phyloP scores from a whole-genome alignment of 1,140 invertebrate species.

The Phocides pigmalion region DNA sequence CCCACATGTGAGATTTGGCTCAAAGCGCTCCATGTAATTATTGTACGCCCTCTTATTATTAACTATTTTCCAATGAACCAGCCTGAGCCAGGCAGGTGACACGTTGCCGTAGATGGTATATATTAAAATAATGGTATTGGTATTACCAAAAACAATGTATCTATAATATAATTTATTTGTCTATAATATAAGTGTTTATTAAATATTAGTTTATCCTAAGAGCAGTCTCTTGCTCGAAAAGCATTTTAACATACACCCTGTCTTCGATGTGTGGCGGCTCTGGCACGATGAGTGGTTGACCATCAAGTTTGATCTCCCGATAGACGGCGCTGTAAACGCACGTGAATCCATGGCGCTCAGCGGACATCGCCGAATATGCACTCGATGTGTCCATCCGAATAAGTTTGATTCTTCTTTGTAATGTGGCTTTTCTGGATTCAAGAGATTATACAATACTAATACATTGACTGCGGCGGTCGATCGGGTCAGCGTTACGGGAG shows the following conservation, averaged over 20 bases:
- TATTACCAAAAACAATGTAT: too few species aligned
- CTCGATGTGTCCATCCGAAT: slow-evolving; percentile 87
- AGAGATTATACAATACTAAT: too few species aligned
- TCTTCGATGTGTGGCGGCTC: slow-evolving; percentile 84
- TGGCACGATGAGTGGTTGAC: slow-evolving; percentile 85
- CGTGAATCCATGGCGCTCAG: slow-evolving; percentile 87
- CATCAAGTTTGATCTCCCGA: slow-evolving; percentile 86
- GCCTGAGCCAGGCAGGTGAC: too few species aligned
- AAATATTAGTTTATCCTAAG: background rate
- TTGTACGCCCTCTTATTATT: too few species aligned
- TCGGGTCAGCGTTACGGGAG: too few species aligned
- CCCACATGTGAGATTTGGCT: too few species aligned
- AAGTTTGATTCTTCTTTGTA: slow-evolving; percentile 79
- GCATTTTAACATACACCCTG: slow-evolving; percentile 71
- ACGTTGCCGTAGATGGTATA: too few species aligned
- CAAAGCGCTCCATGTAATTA: too few species aligned
- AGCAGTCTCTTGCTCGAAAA: slow-evolving; percentile 34
- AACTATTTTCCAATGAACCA: too few species aligned
- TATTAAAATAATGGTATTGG: too few species aligned
- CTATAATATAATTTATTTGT: too few species aligned
- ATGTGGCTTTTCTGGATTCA: slow-evolving; percentile 84
- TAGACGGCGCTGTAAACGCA: slow-evolving; percentile 86
- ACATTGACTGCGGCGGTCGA: too few species aligned
- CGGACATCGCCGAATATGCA: slow-evolving; percentile 88
- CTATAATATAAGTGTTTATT: background rate